Base-by-base conservation (phyloP, 2,888 invertebrate species). In the Cephus sareptanus region DNA sequence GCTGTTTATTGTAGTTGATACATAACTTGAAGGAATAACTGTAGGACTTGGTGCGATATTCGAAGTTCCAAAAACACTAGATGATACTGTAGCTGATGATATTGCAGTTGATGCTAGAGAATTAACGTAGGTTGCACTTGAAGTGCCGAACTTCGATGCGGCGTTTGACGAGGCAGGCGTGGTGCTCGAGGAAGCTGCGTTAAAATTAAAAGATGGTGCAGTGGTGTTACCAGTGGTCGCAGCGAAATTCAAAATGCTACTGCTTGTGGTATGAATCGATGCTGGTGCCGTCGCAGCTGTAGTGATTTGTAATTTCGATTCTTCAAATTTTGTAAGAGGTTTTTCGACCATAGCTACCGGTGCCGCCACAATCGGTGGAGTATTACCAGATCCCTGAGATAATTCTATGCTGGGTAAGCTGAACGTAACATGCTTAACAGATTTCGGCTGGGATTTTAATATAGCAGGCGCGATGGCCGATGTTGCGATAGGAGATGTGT, bases 401-500 rank as follows among this genome's bases (percentile, higher is more conserved):
- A n/a, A 34, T 37, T 83, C 77, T 56, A 75, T 77, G 9, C 56
- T 80, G 9, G 88, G 83, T 31, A 89, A 77, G 76, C 84, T 86
- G 71, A 91, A 91, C 1, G 87, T 85, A 3, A 89, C 88, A 34
- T 87, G 89, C 76, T 71, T 71, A 31, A 34, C 71, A 23, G 71
- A 34, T 33, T 89, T 90, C 0, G 81, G 74, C 0, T 86, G 82
- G 13, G 80, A n/a, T 56, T 86, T 85, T 4, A 80, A 80, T 40
- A 85, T 85, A 3, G 82, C 79, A 9, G 90, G 90, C 3, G 82
- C 83, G 3, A 91, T 83, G 9, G 89, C 87, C 0, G 90, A 88
- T 0, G 90, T 90, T 1, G 89, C 84, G 12, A 91, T 89, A 0
- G 91, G 91, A 1, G 90, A 87, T 0, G 90, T 90, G 75, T 90